Conservation (phyloP, 2,797 vertebrate genomes). For the Luscinia luscinia region DNA sequence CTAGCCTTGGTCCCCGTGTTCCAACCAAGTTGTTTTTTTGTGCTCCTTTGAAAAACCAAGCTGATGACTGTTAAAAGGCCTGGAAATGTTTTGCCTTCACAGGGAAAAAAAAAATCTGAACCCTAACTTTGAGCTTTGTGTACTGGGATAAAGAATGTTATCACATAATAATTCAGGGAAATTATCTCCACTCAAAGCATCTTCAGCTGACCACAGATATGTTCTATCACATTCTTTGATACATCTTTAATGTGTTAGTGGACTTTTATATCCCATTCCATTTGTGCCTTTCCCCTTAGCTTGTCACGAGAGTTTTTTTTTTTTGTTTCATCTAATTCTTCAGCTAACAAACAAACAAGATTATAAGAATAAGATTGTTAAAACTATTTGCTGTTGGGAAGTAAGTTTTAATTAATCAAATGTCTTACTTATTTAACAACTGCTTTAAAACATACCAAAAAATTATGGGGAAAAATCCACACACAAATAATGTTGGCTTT, state of each 20-base stretch:
- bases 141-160: constrained; percentile 46
- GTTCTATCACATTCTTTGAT: constrained; percentile 26
- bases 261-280: constrained; percentile 33
- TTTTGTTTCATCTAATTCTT: neutral
- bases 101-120: neutral
- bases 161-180: constrained; percentile 62
- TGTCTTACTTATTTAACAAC: neutral
- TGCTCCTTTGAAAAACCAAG: neutral
- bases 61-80: neutral
- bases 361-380: neutral
- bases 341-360: neutral
- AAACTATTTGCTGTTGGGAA: constrained; percentile 1
- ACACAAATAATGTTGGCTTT: neutral
- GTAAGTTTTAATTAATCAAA: constrained; percentile 6
- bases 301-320: neutral
- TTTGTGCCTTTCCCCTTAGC: constrained; percentile 22
- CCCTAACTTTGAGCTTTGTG: constrained; percentile 20
- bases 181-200: constrained; percentile 38
- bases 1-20: neutral
- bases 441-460: constrained; percentile 13
- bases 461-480: neutral
- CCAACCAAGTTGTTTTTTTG: neutral
- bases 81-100: constrained; percentile 6
- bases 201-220: constrained; percentile 53
- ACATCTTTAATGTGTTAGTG: constrained; percentile 58